These are phyloP conservation scores for Pristionchus fissidentatus DNA, from an alignment of 2,888 invertebrate species.

Conservation along the genomic window DNA sequence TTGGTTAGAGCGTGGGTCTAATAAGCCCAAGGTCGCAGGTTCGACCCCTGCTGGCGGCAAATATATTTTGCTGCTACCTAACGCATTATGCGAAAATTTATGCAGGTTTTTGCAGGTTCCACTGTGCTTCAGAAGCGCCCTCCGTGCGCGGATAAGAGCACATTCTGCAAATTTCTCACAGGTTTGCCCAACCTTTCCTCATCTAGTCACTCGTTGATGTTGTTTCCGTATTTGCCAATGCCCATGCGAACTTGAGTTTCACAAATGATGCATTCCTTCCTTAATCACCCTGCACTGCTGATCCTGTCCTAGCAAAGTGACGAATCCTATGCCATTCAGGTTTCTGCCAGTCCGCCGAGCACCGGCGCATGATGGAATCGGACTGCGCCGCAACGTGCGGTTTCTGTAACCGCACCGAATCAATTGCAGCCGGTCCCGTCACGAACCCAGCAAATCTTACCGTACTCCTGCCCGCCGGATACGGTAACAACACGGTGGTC, in stretches of 20 bases:
- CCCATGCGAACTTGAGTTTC: background rate
- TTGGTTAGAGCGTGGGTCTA: constrained; percentile 57
- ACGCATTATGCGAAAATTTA: background rate
- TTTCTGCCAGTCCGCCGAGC: constrained; percentile 37
- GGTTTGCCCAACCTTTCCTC: background rate
- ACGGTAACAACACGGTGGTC: background rate
- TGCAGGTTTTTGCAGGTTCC: background rate
- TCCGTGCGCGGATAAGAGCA: constrained; percentile 42
- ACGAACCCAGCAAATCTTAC: background rate
- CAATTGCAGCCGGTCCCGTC: background rate
- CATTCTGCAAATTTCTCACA: constrained; percentile 32
- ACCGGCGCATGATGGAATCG: constrained; percentile 52
- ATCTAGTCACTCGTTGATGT: background rate
- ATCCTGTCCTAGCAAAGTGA: too few relatives aligned
- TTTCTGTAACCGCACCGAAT: constrained; percentile 48
- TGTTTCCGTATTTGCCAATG: background rate
- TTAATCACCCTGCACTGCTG: too few relatives aligned
- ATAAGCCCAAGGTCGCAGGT: constrained; percentile 57
- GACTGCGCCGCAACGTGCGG: constrained; percentile 57
- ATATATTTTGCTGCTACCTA: background rate
- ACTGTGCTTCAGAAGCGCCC: background rate
- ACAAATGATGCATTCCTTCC: background rate
- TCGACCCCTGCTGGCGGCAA: constrained; percentile 57
- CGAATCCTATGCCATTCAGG: background rate
- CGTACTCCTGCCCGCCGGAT: constrained; percentile 10